These are phyloP conservation scores for Boleophthalmus pectinirostris DNA, from an alignment of 2,113 vertebrate species.

Conservation along the genomic window DNA sequence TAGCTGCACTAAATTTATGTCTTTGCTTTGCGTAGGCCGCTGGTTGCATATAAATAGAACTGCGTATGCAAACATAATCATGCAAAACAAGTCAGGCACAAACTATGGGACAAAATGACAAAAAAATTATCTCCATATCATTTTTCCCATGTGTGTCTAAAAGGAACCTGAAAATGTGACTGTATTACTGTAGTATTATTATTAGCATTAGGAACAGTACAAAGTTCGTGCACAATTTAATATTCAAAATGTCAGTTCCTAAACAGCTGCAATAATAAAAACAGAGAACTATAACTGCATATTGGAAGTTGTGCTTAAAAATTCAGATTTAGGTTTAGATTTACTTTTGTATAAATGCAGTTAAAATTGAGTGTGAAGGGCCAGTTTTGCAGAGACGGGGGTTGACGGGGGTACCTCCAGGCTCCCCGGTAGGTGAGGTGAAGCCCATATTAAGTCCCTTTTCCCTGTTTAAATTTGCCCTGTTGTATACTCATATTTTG, in stretches of 20 bases:
- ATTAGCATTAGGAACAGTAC: not conserved
- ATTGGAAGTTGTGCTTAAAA: not conserved
- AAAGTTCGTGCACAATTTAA: not conserved
- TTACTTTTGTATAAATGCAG: not conserved
- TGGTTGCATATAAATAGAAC: not conserved
- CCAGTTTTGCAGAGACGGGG: slow-evolving; percentile 30
- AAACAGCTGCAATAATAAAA: not conserved
- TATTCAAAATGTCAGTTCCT: too few species aligned
- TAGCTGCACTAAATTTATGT: not conserved
- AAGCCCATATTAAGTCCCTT: slow-evolving; percentile 8
- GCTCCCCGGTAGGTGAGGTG: slow-evolving; percentile 51
- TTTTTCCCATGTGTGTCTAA: not conserved
- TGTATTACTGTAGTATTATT: not conserved
- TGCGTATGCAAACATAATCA: not conserved
- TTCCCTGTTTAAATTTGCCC: slow-evolving; percentile 19
- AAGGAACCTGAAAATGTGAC: not conserved
- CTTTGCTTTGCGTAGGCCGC: not conserved
- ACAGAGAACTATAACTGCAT: not conserved
- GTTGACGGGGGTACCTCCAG: slow-evolving; percentile 30
- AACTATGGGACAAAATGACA: not conserved
- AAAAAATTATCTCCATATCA: not conserved
- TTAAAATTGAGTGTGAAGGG: not conserved
- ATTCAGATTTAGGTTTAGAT: not conserved
- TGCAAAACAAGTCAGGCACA: not conserved
- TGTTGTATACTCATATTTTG: slow-evolving; percentile 17